Base-by-base conservation (phyloP, 2,888 invertebrate species). In the Chydorus sphaericus region DNA sequence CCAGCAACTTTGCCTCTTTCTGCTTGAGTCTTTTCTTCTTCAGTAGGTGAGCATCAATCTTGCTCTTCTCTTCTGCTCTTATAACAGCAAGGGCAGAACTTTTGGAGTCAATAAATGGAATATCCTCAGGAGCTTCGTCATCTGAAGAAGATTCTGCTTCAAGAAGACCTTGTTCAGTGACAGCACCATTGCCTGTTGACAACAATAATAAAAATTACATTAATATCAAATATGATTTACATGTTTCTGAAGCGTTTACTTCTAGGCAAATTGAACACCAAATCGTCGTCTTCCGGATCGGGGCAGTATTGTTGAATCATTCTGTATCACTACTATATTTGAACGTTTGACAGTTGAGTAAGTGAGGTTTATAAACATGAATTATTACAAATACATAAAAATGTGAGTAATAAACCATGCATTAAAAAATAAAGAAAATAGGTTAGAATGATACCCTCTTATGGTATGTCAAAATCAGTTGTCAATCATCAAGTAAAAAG, bases 111-210 rank as follows among this genome's bases (percentile, higher is more conserved):
- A 23, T 26, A 44, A 44, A 44, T 6, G 44, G 18, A 14, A 44
- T n/a, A 26, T 44, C 44, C 23, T 44, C 44, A 26, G 44, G 44
- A 44, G 44, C 44, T 44, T 44, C 44, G 28, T 44, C 44, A 7
- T n/a, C n/a, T n/a, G n/a, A n/a, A n/a, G n/a, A n/a, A n/a, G 44
- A 44, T 26, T 44, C 44, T 23, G 44, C 23, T 26, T 14, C 44
- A 44, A 10, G 7, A 8, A 26, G 14, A 26, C 28, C 28, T 20
- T 20, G 14, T 23, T 39, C 18, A 4, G 23, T 23, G 23, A 23
- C 20, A 44, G 20, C 8, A 1, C 28, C 23, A 23, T 23, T 20
- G 23, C 44, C 44, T 44, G 14, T n/a, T n/a, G n/a, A 2, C 3
- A 16, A 18, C 14, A 8, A 5, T 26, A 44, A 33, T 10, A 33